These are phyloP conservation scores for Archips xylosteana DNA, from an alignment of 2,888 invertebrate species.

Conservation along the genomic window DNA sequence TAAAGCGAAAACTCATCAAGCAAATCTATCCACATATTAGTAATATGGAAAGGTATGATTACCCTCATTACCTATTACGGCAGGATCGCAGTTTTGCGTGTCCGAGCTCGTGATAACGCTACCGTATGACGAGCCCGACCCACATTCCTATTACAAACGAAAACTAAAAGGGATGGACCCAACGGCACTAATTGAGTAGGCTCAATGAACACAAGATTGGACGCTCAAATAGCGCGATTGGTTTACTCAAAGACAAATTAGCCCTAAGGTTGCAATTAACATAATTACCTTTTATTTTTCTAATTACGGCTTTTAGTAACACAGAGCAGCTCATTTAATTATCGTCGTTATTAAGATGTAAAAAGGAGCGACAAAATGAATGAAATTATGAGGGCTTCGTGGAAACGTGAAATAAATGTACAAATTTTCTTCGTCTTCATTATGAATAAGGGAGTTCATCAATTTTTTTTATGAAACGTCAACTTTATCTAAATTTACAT, in stretches of 20 bases:
- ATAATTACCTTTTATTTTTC: slow-evolving; percentile 15
- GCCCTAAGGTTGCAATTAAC: slow-evolving; percentile 1
- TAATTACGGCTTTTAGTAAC: slow-evolving; percentile 9
- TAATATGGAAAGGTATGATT: slow-evolving; percentile 37
- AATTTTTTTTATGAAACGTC: neutral
- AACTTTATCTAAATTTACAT: neutral
- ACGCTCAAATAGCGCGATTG: neutral
- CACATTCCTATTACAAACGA: slow-evolving; percentile 18
- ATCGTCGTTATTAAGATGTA: slow-evolving; percentile 19
- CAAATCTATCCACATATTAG: slow-evolving; percentile 35
- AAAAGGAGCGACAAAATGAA: slow-evolving; percentile 6
- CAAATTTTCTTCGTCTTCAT: slow-evolving; percentile 6
- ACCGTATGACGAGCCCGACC: slow-evolving; percentile 4
- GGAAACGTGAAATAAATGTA: slow-evolving; percentile 14
- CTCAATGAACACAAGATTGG: slow-evolving; percentile 10
- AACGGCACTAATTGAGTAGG: slow-evolving; percentile 5
- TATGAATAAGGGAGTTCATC: neutral
- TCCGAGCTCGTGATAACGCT: slow-evolving; percentile 32
- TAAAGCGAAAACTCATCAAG: slow-evolving; percentile 34
- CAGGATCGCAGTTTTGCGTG: slow-evolving; percentile 40
- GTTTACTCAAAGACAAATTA: slow-evolving; percentile 3
- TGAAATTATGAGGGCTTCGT: slow-evolving; percentile 13
- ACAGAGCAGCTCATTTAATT: slow-evolving; percentile 7
- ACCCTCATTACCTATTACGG: slow-evolving; percentile 34
- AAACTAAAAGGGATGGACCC: slow-evolving; percentile 23